Evolutionary conservation across 2,888 invertebrate genomes (phyloP), one percentile per base, ranked within the genome.

Genomic region (Hirudinaria manillensis): DNA sequence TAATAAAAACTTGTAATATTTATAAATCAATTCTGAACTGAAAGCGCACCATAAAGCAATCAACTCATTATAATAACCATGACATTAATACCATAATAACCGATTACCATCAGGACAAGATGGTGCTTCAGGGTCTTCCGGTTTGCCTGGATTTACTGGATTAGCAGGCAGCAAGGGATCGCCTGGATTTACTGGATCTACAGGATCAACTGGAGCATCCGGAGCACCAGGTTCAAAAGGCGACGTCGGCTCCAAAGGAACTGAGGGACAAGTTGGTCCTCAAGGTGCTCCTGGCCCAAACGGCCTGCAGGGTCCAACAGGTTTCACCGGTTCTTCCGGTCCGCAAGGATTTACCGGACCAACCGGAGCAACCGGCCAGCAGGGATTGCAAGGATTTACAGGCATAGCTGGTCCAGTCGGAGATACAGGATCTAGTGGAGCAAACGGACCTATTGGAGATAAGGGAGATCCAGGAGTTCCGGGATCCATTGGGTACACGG

Each of bases 271-370:
- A 7, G 6, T 32, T 68, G 68, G 68, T 68, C 32, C 36, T 13
- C 27, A 32, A 10, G 68, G 68, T 29, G 68, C 68, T 19, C 34
- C 32, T 10, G 68, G 68, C 16, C 32, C 36, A 34, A 36, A 1
- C 2, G 68, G 68, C 16, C 7, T 6, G n/a, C 29, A 68, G 13
- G 68, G 68, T 34, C 34, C 19, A 34, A 29, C 68, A 68, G 68
- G 68, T 6, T 68, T 68, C 32, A n/a, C n/a, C 16, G 68, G 68
- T 29, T 34, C 68, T 10, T 34, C 68, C 10, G 68, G 68, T 68
- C 34, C 29, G 2, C 68, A 68, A 68, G 68, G 68, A 68, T 68
- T 68, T 34, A 68, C 68, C 32, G 68, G 61, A 7, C 61, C 61
- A 21, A 2, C 61, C 3, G 61, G 61, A 61, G 61, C 61, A 10